Percentiles rank a stretch among this genome's conserved stretches.
phyloP scores from a whole-genome alignment of 2,113 vertebrate genomes.

The Elachura formosa region DNA sequence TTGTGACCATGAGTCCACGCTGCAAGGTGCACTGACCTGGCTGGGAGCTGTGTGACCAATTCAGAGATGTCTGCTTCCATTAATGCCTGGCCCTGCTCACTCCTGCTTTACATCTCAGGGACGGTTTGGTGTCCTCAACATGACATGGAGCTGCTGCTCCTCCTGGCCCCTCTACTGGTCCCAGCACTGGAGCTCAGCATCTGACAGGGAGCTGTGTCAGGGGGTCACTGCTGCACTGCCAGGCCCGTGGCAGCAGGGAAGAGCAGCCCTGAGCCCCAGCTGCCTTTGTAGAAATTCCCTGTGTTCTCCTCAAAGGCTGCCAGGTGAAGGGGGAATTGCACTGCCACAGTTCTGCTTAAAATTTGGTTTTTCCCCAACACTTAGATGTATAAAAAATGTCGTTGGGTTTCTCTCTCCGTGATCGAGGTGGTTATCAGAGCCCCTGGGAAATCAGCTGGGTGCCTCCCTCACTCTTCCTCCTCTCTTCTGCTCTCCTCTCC shows the following conservation, averaged over 20 bases:
- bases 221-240: not conserved
- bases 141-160: not conserved
- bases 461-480: not conserved
- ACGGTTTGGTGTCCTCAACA: not conserved
- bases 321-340: not conserved
- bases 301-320: conserved; percentile 22
- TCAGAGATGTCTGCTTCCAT: conserved; percentile 56
- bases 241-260: not conserved
- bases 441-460: not conserved
- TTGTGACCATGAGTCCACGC: not conserved
- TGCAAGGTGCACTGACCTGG: conserved; percentile 35
- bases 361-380: not conserved
- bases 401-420: rapidly evolving
- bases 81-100: not conserved
- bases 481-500: not conserved
- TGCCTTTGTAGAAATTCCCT: conserved; percentile 14
- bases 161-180: not conserved
- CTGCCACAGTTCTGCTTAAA: not conserved
- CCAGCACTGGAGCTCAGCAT: not conserved
- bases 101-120: not conserved
- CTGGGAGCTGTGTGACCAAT: conserved; percentile 36
- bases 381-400: not conserved
- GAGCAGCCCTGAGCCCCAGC: not conserved
- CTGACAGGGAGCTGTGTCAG: not conserved
- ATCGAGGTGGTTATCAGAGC: not conserved